Conservation (phyloP, 2,797 vertebrate species). For the Sphenopsis melanotis region DNA sequence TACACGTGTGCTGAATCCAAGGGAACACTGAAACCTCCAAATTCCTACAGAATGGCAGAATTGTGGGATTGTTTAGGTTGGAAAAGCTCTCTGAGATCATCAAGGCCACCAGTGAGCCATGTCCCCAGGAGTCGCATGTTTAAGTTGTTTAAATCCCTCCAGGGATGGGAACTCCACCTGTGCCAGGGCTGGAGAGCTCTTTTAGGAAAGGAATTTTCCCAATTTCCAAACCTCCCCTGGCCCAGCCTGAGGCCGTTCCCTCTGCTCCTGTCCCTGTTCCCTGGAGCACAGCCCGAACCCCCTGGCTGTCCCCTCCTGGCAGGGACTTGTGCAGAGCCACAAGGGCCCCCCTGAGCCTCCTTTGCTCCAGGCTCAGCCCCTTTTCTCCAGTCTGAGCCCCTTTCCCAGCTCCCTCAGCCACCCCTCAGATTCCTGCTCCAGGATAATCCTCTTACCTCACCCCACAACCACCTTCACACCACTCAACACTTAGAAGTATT, state of each 20-base stretch:
- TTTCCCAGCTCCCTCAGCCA: neutral
- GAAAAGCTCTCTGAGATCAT: neutral
- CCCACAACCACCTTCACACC: neutral
- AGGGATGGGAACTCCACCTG: too few relatives aligned
- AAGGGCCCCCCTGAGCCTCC: neutral
- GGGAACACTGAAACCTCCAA: accelerated
- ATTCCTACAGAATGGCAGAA: neutral
- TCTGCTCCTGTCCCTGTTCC: neutral
- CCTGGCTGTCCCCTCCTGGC: neutral
- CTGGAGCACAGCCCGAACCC: neutral
- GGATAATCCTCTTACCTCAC: neutral
- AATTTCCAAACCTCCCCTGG: neutral
- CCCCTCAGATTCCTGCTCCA: neutral
- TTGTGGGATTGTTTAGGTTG: neutral
- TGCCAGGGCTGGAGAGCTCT: too few relatives aligned
- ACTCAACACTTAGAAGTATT: neutral
- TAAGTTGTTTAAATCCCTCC: neutral
- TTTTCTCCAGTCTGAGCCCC: neutral
- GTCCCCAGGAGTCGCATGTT: neutral
- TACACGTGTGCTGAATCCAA: accelerated
- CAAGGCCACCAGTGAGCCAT: neutral
- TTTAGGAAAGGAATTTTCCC: too few relatives aligned
- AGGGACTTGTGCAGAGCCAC: neutral
- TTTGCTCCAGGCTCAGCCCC: neutral
- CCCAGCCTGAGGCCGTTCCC: neutral